phyloP scores from a whole-genome alignment of 2,113 vertebrate species.

The Anhinga anhinga region DNA sequence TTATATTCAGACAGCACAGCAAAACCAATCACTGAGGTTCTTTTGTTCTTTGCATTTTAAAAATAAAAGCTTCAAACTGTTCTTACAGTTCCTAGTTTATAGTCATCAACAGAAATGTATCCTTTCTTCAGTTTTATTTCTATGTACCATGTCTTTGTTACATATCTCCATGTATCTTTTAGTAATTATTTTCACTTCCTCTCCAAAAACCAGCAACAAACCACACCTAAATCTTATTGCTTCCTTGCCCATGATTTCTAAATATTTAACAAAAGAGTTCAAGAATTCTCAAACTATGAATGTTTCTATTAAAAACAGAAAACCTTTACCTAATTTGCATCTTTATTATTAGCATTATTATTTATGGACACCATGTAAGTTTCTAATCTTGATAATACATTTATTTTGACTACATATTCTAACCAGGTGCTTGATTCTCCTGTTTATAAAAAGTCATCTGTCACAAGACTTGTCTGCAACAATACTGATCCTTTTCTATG shows the following conservation, averaged over 20 bases:
- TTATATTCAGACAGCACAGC: not conserved
- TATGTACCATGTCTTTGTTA: not conserved
- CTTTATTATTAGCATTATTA: not conserved
- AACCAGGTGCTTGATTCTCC: not conserved
- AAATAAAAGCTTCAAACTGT: not conserved
- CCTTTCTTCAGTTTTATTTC: not conserved
- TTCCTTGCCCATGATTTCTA: not conserved
- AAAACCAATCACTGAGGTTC: not conserved
- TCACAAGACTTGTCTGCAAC: not conserved
- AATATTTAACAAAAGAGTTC: not conserved
- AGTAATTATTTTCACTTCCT: not conserved
- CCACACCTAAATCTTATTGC: not conserved
- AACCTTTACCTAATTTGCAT: not conserved
- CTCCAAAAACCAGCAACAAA: not conserved
- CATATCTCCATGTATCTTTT: not conserved
- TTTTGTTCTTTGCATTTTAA: not conserved
- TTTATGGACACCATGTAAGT: not conserved
- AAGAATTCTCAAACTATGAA: not conserved
- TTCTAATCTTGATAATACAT: not conserved
- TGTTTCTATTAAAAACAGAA: not conserved
- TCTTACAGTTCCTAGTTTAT: not conserved
- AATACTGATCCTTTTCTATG: not conserved
- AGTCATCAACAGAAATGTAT: not conserved
- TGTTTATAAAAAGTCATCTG: not conserved
- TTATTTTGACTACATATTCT: not conserved